Base-by-base conservation (phyloP, 2,797 vertebrate species). In the Parotocinclus haroldoi region DNA sequence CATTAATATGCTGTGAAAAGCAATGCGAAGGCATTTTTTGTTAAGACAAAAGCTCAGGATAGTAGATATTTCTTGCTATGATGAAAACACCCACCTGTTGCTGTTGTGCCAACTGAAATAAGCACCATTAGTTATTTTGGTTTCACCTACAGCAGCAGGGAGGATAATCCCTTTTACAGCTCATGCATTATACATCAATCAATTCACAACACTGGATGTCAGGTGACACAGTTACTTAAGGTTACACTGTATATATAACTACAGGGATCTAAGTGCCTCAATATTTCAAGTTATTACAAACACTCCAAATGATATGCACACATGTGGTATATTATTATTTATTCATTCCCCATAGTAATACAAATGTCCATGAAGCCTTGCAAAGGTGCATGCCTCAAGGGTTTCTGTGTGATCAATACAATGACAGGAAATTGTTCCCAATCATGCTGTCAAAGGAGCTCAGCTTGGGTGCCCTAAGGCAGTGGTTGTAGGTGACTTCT, bases 181-280 rank as follows among this genome's bases (percentile, higher is more conserved):
- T 75, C 54, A 78, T 79, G 51, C 58, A 75, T 69, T 67, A 75
- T 78, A 40, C 70, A 81, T 78, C 27, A 63, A 58, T 61, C 66
- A 78, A 70, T 77, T 72, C 54, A 42, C 42, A 58, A 62, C 53
- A 73, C 66, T 71, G 63, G 52, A 61, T 70, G 66, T 56, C 76
- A 76, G 36, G 36, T 78, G 59, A 78, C 58, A 53, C 63, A 71
- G 73, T 54, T 72, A 73, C 70, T 52, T 40, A 67, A 42, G 50
- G 66, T 1, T 65, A 67, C 52, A 27, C 44, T 71, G 53, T 45
- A 58, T 5, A 27, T 65, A 50, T 64, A 56, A 68, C 62, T 65
- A 55, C 55, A 38, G 8, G 63, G 50, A 54, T 64, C 38, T 62
- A 54, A 52, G 68, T 66, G 40, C 50, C 52, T 53, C 45, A 62